These are phyloP conservation scores for Odontamblyopus rebecca DNA, from an alignment of 2,797 vertebrate genomes.

Conservation along the genomic window DNA sequence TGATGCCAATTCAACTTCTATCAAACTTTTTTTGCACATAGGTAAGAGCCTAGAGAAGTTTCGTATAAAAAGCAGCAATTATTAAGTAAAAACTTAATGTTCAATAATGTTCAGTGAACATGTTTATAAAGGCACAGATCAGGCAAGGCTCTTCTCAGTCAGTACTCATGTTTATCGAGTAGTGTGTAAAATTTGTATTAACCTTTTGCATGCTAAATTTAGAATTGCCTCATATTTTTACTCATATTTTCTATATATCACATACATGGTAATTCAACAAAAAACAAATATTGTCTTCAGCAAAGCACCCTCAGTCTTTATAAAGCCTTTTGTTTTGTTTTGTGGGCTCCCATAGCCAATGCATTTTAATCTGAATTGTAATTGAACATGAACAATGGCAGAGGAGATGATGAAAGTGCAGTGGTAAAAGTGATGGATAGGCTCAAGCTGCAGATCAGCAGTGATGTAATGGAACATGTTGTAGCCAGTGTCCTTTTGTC, in stretches of 20 bases:
- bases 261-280: no score
- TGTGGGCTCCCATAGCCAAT: not conserved
- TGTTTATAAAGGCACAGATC: no score
- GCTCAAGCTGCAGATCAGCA: conserved; percentile 14
- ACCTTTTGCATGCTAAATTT: no score
- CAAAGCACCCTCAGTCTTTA: not conserved
- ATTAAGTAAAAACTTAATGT: not conserved
- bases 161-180: no score
- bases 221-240: no score
- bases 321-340: not conserved
- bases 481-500: conserved; percentile 17
- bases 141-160: no score
- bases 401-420: conserved; percentile 41
- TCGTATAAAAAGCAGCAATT: not conserved
- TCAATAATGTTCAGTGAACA: no score
- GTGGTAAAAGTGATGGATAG: conserved; percentile 37
- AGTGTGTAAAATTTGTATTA: no score
- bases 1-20: not conserved
- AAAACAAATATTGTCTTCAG: not conserved
- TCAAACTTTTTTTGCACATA: not conserved
- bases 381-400: conserved; percentile 36
- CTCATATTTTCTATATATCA: no score
- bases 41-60: not conserved
- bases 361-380: conserved; percentile 24
- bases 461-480: conserved; percentile 28